Conservation (phyloP, 1,140 invertebrate genomes). For the Polypedilum vanderplanki region DNA sequence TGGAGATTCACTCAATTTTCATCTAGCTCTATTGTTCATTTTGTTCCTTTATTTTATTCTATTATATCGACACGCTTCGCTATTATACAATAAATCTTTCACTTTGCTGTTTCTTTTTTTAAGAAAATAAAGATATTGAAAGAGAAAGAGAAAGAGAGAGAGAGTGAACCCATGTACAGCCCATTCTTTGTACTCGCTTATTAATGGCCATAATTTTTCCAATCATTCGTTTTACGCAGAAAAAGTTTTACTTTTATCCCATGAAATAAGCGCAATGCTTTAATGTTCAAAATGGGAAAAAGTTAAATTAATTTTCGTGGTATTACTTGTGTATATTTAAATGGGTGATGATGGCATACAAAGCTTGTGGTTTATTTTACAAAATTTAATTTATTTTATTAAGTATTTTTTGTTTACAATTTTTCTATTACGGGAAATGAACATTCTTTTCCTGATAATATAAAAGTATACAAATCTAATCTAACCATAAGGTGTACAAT, state of each 20-base stretch:
- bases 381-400: background rate
- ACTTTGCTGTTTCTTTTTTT: background rate
- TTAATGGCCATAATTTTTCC: constrained; percentile 6
- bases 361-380: background rate
- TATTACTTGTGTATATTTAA: background rate
- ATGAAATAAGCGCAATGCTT: background rate
- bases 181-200: background rate
- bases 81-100: background rate
- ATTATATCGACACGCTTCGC: background rate
- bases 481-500: background rate
- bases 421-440: too few species aligned
- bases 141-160: background rate
- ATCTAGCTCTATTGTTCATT: background rate
- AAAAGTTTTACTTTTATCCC: background rate
- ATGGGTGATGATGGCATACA: background rate
- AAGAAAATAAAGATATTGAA: background rate
- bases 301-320: background rate
- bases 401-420: background rate
- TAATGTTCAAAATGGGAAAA: background rate
- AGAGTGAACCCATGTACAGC: background rate
- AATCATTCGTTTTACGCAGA: background rate
- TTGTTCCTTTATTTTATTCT: background rate
- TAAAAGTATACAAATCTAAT: too few species aligned
- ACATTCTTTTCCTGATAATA: too few species aligned
- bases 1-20: background rate